Evolutionary conservation across 2,797 vertebrate genomes (phyloP).

Genomic region (Semaprochilodus insignis): DNA sequence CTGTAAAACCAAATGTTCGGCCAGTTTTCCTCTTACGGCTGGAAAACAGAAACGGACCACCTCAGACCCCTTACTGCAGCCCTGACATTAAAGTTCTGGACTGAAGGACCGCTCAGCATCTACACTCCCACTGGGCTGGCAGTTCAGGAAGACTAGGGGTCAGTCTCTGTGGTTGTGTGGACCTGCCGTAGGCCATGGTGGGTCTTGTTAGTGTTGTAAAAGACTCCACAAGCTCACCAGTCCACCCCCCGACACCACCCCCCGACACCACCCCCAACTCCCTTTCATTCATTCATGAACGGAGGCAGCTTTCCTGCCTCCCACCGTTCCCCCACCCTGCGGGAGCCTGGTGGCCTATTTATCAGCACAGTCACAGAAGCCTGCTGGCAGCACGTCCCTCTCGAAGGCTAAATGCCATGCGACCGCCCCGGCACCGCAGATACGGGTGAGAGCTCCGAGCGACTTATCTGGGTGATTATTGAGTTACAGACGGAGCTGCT

Average conservation of each 20-base stretch:
- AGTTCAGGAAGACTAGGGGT: too few relatives aligned
- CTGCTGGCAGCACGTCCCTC: neutral
- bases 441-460: neutral
- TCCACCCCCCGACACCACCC: neutral
- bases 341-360: conserved; percentile 17
- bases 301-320: neutral
- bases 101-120: too few relatives aligned
- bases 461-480: conserved; percentile 1
- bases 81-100: too few relatives aligned
- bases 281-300: conserved; percentile 37
- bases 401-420: conserved; percentile 4
- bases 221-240: conserved; percentile 4
- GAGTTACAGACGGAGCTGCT: conserved; percentile 2
- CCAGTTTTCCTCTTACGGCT: too few relatives aligned
- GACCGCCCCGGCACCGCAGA: neutral
- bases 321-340: neutral
- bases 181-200: neutral
- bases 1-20: too few relatives aligned
- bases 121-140: too few relatives aligned
- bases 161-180: neutral
- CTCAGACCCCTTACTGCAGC: too few relatives aligned
- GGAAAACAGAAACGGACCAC: too few relatives aligned
- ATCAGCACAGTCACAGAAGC: conserved; percentile 27
- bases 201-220: neutral
- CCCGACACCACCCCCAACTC: neutral